Percentiles rank a stretch among this genome's conserved stretches.
These are phyloP conservation scores for Phrynocephalus forsythii DNA, from an alignment of 2,797 vertebrate species.

Conservation along the genomic window DNA sequence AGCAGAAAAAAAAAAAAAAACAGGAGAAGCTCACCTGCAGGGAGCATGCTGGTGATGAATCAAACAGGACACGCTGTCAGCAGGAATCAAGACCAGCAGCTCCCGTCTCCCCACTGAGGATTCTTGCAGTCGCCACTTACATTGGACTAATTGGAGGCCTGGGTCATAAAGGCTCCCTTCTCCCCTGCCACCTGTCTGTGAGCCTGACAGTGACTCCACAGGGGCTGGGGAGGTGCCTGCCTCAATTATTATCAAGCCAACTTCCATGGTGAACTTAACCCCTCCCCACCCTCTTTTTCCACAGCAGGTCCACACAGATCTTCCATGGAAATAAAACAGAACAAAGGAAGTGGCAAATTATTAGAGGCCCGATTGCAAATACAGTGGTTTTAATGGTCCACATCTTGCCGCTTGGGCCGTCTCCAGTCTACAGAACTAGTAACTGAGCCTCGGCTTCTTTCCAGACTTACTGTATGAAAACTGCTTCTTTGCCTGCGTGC, in stretches of 20 bases:
- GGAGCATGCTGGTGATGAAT: conserved; percentile 27
- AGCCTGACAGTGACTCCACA: conserved; percentile 7
- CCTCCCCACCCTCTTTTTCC: neutral
- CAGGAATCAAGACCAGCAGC: conserved; percentile 2
- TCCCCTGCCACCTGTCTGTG: conserved; percentile 1
- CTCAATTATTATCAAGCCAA: conserved; percentile 29
- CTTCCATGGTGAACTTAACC: conserved; percentile 19
- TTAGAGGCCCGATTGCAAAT: neutral
- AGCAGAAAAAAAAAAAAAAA: neutral
- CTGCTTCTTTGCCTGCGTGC: neutral
- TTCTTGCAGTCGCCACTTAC: conserved; percentile 24
- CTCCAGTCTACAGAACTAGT: neutral
- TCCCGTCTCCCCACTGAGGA: neutral
- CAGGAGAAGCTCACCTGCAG: neutral
- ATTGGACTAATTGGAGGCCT: conserved; percentile 24
- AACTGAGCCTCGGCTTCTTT: neutral
- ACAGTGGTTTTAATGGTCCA: neutral
- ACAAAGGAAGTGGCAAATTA: neutral
- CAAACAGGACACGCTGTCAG: conserved; percentile 30
- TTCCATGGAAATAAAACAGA: neutral
- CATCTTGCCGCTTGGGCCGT: neutral
- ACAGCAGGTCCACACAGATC: neutral
- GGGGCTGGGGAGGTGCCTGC: conserved; percentile 12
- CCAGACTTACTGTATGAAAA: neutral
- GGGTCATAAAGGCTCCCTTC: neutral